phyloP scores from a whole-genome alignment of 2,888 invertebrate species.

The Pristionchus fissidentatus region DNA sequence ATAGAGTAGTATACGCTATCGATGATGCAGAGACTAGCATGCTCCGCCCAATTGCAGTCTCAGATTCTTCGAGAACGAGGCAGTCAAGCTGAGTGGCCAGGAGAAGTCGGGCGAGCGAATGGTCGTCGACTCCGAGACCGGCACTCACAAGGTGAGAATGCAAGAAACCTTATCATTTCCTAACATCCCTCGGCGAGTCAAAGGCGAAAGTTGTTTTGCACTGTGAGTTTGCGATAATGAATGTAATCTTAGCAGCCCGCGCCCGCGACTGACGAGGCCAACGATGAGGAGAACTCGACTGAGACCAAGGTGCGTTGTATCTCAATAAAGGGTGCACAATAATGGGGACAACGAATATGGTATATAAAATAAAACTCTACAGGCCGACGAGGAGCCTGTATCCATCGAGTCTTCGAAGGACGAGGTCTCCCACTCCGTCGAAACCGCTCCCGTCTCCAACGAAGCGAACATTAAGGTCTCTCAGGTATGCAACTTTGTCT shows the following conservation, averaged over 20 bases:
- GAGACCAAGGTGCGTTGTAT: not conserved
- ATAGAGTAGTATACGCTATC: too few relatives aligned
- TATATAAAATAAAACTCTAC: not conserved
- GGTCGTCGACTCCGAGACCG: conserved; percentile 44
- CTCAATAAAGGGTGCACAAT: not conserved
- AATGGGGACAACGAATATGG: not conserved
- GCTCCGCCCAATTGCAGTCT: conserved; percentile 16
- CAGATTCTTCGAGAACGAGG: conserved; percentile 48
- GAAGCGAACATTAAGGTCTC: conserved; percentile 40
- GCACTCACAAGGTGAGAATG: not conserved
- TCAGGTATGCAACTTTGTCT: not conserved
- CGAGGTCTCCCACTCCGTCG: not conserved
- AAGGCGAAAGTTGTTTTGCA: not conserved
- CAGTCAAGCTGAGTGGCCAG: conserved; percentile 30
- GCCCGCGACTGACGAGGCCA: not conserved
- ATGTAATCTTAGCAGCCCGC: not conserved
- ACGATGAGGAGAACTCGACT: conserved; percentile 14
- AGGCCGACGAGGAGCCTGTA: conserved; percentile 19
- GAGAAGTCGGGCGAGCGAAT: not conserved
- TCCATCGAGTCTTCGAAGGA: not conserved
- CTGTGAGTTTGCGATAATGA: too few relatives aligned
- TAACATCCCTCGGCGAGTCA: not conserved
- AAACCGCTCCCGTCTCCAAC: conserved; percentile 13
- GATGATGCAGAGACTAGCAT: not conserved
- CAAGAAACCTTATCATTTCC: not conserved